Percentiles rank a stretch among this genome's conserved stretches.
Conservation (phyloP, 92 coral and sea anemone species). For the Zoanthus solanderi region DNA sequence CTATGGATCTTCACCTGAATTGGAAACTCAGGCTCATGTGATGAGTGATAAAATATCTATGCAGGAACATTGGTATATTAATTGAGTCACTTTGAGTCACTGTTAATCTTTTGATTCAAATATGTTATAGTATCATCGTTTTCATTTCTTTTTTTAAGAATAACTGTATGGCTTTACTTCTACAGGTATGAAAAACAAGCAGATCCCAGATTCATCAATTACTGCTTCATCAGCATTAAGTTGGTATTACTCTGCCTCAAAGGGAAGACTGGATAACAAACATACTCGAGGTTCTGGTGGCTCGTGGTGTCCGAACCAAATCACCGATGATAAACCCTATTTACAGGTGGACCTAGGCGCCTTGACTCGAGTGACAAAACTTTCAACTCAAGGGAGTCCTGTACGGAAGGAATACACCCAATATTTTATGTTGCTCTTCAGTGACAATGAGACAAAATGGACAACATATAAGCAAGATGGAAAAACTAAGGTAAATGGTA, state of each 20-base stretch:
- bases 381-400: slow-evolving; percentile 85
- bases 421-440: slow-evolving; percentile 57
- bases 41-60: neutral
- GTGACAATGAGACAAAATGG: slow-evolving; percentile 74
- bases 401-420: slow-evolving; percentile 67
- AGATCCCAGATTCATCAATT: slow-evolving; percentile 38
- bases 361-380: slow-evolving; percentile 56
- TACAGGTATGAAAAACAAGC: slow-evolving; percentile 37
- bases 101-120: too few relatives aligned
- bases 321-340: slow-evolving; percentile 58
- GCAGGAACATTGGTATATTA: neutral
- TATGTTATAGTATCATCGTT: too few relatives aligned
- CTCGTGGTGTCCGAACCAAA: slow-evolving; percentile 68
- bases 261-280: slow-evolving; percentile 69
- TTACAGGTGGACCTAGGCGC: slow-evolving; percentile 71
- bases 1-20: too few relatives aligned
- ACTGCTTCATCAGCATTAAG: slow-evolving; percentile 71
- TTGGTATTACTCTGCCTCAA: slow-evolving; percentile 65
- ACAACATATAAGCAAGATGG: slow-evolving; percentile 40
- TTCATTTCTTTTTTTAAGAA: too few relatives aligned
- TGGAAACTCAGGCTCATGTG: too few relatives aligned
- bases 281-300: slow-evolving; percentile 55
- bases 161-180: neutral
- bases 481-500: slow-evolving; percentile 27
- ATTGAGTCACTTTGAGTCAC: too few relatives aligned